These are phyloP conservation scores for Cephus sareptanus DNA, from an alignment of 2,888 invertebrate species.

Conservation along the genomic window DNA sequence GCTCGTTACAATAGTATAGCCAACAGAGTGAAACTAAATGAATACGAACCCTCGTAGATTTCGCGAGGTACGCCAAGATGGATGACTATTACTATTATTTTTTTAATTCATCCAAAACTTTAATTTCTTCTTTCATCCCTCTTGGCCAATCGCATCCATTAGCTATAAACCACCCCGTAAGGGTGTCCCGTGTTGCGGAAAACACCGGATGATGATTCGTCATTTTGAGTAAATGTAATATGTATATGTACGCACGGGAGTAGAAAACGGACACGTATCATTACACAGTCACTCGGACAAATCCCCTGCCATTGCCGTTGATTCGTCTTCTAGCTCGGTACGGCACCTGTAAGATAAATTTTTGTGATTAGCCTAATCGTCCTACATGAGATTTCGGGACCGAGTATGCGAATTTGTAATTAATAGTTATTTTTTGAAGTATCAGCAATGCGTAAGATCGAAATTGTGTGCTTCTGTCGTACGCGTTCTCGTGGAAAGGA, in stretches of 20 bases:
- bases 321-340: neutral
- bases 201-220: neutral
- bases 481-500: neutral
- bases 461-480: neutral
- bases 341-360: neutral
- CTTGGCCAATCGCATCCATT: neutral
- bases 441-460: neutral
- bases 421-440: neutral
- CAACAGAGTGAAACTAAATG: neutral
- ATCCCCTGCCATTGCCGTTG: neutral
- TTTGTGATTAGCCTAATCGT: neutral
- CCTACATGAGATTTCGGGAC: neutral
- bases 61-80: neutral
- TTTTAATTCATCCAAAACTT: neutral
- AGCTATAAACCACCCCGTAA: neutral
- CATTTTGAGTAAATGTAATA: neutral
- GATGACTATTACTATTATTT: neutral
- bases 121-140: neutral
- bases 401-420: neutral
- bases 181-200: neutral
- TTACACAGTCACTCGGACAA: neutral
- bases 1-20: neutral
- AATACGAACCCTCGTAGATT: neutral
- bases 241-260: neutral
- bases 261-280: neutral